phyloP scores from a whole-genome alignment of 2,888 invertebrate genomes.

The Rhaphigaster nebulosa region DNA sequence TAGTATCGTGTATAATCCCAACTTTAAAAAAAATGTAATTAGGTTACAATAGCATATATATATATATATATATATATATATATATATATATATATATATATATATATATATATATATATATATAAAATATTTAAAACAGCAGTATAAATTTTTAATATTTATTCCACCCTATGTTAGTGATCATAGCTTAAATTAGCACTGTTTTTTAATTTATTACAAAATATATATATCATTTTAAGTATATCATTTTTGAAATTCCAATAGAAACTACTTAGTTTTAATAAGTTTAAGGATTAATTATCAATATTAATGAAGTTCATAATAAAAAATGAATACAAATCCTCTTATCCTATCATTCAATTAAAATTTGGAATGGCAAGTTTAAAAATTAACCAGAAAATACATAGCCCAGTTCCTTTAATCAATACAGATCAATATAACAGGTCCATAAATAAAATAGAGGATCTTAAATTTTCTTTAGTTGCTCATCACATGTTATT shows the following conservation, averaged over 20 bases:
- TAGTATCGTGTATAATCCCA: neutral
- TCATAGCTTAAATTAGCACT: neutral
- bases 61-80: neutral
- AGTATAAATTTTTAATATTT: neutral
- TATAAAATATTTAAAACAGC: neutral
- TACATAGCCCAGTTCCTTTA: neutral
- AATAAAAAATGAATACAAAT: neutral
- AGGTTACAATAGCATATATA: neutral
- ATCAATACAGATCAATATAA: conserved; percentile 38
- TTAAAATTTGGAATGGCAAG: neutral
- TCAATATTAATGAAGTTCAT: neutral
- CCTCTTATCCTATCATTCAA: neutral
- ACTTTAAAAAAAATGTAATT: neutral
- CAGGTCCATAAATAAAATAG: conserved; percentile 5
- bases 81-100: neutral
- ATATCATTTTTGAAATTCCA: neutral
- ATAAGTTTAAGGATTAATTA: neutral
- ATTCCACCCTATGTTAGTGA: neutral
- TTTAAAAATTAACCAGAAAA: neutral
- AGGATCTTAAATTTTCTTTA: neutral
- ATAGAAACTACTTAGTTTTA: neutral
- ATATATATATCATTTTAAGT: no score
- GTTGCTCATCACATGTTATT: neutral
- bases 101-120: neutral
- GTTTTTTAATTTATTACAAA: neutral